Base-by-base conservation (phyloP, 2,888 invertebrate genomes). In the Omphaloscelis lunosa region DNA sequence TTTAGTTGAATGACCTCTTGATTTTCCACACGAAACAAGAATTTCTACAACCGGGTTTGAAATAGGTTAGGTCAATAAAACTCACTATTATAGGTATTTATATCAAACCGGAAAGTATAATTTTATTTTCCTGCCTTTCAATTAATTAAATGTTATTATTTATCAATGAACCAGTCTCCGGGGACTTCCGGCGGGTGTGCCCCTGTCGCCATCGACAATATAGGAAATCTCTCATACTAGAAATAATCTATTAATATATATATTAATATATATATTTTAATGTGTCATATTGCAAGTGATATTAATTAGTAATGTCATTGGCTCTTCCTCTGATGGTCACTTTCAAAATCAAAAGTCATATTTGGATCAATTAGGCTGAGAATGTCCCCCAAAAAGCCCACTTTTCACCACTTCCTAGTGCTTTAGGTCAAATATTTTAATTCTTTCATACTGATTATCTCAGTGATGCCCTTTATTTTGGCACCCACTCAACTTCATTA, bases 21-120 rank as follows among this genome's bases (percentile, higher is more conserved):
- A 39, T 72, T 62, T 51, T 41, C 39, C 39, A 8, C 15, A 29
- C 3, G 7, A 48, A 62, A 56, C n/a, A 39, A 48, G 56, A 56
- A 39, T 48, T 45, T 63, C 15, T 9, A 12, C 15, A 56, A 62
- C 7, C 27, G 29, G 2, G 1, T 15, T 41, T 27, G 23, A 11
- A 62, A 45, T 61, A 39, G 17, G 17, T 45, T 39, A 45, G 17
- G 39, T 80, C n/a, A 45, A 56, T 77, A 39, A 20, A n/a, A 62
- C 45, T 53, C 29, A 17, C 17, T 39, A 11, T n/a, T 23, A 45
- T 79, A 23, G 39, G 17, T 51, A 34, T 48, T 79, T 79, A 75
- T 62, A 66, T 61, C 23, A 34, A 61, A 67, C 61, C 20, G 66
- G 63, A 72, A 45, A 39, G 2, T 61, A 15, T 1, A 15, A 58